Conservation (phyloP, 2,888 invertebrate genomes). For the Chrysomela aeneicollis region DNA sequence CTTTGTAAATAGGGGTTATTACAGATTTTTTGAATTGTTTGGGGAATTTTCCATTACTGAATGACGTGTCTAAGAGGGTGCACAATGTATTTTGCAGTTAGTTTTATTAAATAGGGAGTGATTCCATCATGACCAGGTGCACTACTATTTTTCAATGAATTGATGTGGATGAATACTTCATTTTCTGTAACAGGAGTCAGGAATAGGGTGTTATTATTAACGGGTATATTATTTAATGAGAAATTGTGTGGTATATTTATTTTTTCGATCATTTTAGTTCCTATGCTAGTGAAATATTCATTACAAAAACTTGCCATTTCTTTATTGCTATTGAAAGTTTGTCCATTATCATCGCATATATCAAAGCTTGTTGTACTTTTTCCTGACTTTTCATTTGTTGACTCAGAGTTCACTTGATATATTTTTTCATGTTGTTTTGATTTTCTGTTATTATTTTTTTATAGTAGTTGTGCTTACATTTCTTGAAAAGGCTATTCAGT, state of each 20-base stretch:
- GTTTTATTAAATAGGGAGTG: background rate
- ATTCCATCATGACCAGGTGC: background rate
- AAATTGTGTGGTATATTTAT: background rate
- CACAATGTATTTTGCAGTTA: background rate
- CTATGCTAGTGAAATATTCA: conserved; percentile 23
- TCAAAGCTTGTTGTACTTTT: conserved; percentile 9
- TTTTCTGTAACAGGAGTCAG: conserved; percentile 19
- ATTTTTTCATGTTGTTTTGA: conserved; percentile 18
- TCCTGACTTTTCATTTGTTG: conserved; percentile 15
- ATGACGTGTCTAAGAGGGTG: no score
- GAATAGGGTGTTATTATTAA: conserved; percentile 12
- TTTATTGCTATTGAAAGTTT: conserved; percentile 16
- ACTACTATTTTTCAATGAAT: conserved; percentile 1
- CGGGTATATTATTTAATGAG: conserved; percentile 11
- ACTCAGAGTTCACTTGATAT: conserved; percentile 21
- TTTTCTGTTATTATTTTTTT: conserved; percentile 15
- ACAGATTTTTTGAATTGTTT: conserved; percentile 19
- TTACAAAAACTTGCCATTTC: conserved; percentile 23
- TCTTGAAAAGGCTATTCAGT: conserved; percentile 7
- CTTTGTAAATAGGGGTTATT: conserved; percentile 12
- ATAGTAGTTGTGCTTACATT: conserved; percentile 16
- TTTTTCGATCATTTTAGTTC: conserved; percentile 17
- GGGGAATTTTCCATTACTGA: conserved; percentile 17
- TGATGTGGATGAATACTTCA: conserved; percentile 10
- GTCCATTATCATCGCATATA: conserved; percentile 13